Conservation (phyloP, 2,797 vertebrate genomes). For the Kryptolebias ocellatus region DNA sequence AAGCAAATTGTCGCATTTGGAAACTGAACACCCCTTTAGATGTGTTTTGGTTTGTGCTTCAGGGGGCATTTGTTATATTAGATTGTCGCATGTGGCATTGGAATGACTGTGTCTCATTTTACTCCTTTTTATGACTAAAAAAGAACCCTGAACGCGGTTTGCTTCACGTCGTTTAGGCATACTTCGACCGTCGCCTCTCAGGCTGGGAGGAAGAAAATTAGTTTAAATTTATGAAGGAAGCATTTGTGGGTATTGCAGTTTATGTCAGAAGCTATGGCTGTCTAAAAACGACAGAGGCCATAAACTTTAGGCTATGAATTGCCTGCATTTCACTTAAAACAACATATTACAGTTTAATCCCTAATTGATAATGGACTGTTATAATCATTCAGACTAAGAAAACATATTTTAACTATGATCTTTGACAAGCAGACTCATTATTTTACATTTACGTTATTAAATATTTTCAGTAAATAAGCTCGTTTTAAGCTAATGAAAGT, state of each 20-base stretch:
- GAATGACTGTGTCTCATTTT: conserved; percentile 30
- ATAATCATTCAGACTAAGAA: neutral
- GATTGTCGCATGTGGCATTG: conserved; percentile 72
- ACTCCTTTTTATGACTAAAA: neutral
- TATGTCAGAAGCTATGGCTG: conserved; percentile 46
- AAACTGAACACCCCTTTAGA: conserved; percentile 47
- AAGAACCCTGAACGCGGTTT: neutral
- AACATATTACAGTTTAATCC: neutral
- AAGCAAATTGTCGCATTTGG: neutral
- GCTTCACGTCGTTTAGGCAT: neutral
- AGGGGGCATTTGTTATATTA: conserved; percentile 74
- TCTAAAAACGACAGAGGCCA: conserved; percentile 43
- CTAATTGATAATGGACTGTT: neutral
- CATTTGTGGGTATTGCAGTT: neutral
- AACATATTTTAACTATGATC: too few relatives aligned
- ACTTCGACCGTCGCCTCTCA: accelerated
- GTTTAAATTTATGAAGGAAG: neutral
- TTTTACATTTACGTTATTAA: too few relatives aligned
- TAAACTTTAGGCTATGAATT: conserved; percentile 7
- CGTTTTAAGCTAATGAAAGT: too few relatives aligned
- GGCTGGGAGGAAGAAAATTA: accelerated
- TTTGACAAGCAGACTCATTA: too few relatives aligned
- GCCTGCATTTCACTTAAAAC: conserved; percentile 7
- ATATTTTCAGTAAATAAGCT: too few relatives aligned
- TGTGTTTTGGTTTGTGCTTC: conserved; percentile 47